Evolutionary conservation across 2,113 vertebrate genomes (phyloP).

Genomic region (Odobenus rosmarus): DNA sequence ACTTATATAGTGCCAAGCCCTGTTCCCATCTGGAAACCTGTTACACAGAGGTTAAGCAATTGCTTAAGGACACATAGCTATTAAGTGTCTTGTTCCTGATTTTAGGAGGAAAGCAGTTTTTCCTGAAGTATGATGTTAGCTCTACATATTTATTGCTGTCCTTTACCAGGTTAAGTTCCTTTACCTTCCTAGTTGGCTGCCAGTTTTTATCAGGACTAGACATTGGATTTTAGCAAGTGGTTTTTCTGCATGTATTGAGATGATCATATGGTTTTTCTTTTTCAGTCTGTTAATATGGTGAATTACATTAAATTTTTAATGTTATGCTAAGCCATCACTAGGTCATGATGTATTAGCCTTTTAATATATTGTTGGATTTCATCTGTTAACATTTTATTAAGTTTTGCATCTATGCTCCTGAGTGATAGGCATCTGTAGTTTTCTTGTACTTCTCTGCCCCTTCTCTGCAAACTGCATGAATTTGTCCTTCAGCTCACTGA

Average conservation of each 20-base stretch:
- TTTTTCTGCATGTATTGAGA: neutral
- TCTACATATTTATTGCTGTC: neutral
- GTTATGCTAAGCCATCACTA: neutral
- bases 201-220: neutral
- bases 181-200: neutral
- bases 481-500: neutral
- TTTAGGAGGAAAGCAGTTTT: slow-evolving; percentile 31
- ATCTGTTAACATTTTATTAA: slow-evolving; percentile 2
- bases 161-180: neutral
- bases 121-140: neutral
- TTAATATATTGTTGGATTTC: neutral
- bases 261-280: neutral
- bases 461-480: neutral
- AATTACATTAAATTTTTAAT: slow-evolving; percentile 22
- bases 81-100: neutral
- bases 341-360: neutral
- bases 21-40: no score
- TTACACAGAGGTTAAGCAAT: neutral
- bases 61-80: neutral
- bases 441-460: neutral
- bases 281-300: neutral
- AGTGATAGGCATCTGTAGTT: neutral
- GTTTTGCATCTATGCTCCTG: neutral
- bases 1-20: neutral
- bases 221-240: neutral